Evolutionary conservation across 2,797 vertebrate genomes (phyloP).

Genomic region (Betta splendens): DNA sequence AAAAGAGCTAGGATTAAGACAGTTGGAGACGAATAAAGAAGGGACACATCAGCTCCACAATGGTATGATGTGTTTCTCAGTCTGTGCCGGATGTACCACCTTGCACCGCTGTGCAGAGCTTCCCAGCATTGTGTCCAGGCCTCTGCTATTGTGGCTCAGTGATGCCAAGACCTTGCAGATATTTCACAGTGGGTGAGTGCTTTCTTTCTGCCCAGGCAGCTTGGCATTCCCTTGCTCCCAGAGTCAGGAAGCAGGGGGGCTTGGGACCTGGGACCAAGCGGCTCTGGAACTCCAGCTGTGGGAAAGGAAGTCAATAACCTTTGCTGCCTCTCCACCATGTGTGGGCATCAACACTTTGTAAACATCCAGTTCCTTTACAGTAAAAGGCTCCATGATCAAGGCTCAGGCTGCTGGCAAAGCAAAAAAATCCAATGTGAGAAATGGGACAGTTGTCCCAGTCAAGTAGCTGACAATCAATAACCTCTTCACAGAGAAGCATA

Average conservation of each 20-base stretch:
- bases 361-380: constrained; percentile 6
- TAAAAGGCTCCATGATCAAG: too few relatives aligned
- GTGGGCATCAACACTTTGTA: constrained; percentile 19
- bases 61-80: constrained; percentile 69
- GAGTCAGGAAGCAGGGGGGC: constrained; percentile 60
- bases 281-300: constrained; percentile 16
- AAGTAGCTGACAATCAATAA: too few relatives aligned
- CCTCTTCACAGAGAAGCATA: too few relatives aligned
- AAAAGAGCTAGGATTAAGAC: constrained; percentile 70
- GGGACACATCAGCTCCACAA: constrained; percentile 48
- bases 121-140: constrained; percentile 67
- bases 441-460: too few relatives aligned
- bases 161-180: constrained; percentile 67
- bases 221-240: constrained; percentile 43
- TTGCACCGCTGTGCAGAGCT: constrained; percentile 63
- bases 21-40: constrained; percentile 66
- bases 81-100: constrained; percentile 66
- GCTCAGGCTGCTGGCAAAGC: too few relatives aligned
- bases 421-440: too few relatives aligned
- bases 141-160: constrained; percentile 54
- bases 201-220: constrained; percentile 59
- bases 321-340: constrained; percentile 12
- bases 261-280: constrained; percentile 30
- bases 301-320: constrained; percentile 18
- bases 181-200: constrained; percentile 73